Evolutionary conservation across 2,113 vertebrate species (phyloP).

Genomic region (Mustelus asterias): DNA sequence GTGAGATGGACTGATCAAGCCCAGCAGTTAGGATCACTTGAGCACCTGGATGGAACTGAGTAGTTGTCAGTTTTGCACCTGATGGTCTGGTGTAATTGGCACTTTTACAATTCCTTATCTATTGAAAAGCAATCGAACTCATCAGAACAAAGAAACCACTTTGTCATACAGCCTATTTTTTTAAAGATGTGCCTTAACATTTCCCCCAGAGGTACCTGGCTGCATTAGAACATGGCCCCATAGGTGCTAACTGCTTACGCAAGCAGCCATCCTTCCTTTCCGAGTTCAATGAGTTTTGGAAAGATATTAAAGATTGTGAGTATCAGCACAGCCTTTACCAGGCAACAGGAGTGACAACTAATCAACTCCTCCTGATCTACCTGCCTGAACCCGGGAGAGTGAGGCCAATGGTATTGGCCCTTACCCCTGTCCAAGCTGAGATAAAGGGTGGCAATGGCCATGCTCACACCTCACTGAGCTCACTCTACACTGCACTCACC

Average conservation of each 20-base stretch:
- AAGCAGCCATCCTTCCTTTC: background rate
- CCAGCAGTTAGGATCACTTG: conserved; percentile 88
- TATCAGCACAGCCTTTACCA: too few relatives aligned
- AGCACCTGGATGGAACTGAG: conserved; percentile 85
- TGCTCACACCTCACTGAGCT: background rate
- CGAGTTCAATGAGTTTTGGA: background rate
- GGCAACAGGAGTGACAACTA: background rate
- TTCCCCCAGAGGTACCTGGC: background rate
- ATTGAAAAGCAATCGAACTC: background rate
- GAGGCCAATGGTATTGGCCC: background rate
- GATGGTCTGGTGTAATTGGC: conserved; percentile 73
- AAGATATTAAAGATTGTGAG: background rate
- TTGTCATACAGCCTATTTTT: background rate
- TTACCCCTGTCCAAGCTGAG: background rate
- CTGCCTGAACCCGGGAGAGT: background rate
- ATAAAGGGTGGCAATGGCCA: background rate
- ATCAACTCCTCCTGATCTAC: background rate
- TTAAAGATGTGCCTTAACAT: background rate
- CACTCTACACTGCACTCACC: background rate
- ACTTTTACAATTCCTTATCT: conserved; percentile 76
- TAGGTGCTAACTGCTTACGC: background rate
- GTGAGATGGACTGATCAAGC: conserved; percentile 68
- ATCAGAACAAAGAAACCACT: background rate
- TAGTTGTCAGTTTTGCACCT: conserved; percentile 59
- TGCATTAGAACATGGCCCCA: background rate